Evolutionary conservation across 2,113 vertebrate genomes (phyloP).

Genomic region (Ceyx margarethae): DNA sequence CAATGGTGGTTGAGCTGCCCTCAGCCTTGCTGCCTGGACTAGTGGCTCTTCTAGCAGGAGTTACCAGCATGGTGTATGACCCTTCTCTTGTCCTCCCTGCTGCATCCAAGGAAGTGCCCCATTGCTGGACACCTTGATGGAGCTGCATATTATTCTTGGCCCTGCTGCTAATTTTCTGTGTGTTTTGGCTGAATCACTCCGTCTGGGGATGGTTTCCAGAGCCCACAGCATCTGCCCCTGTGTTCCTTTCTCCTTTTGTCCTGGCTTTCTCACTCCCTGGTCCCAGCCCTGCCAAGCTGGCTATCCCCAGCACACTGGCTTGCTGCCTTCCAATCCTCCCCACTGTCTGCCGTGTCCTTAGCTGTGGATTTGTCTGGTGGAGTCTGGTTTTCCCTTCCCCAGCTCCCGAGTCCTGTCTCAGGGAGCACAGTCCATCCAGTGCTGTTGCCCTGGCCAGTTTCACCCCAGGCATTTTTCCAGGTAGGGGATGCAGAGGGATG

Average conservation of each 20-base stretch:
- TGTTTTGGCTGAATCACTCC: constrained; percentile 20
- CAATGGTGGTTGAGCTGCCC: not conserved
- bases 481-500: not conserved
- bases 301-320: not conserved
- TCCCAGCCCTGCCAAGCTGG: not conserved
- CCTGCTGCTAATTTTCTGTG: not conserved
- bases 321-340: not conserved
- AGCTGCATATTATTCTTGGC: not conserved
- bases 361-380: not conserved
- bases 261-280: not conserved
- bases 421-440: not conserved
- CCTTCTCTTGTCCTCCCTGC: not conserved
- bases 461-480: not conserved
- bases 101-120: not conserved
- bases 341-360: not conserved
- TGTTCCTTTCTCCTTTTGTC: not conserved
- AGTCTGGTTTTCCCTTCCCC: not conserved
- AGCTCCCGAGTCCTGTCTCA: not conserved
- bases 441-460: fast-evolving
- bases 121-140: not conserved
- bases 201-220: not conserved
- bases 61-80: fast-evolving
- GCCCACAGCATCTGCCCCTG: not conserved
- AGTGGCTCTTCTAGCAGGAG: not conserved
- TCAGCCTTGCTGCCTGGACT: not conserved